phyloP scores from a whole-genome alignment of 2,888 invertebrate genomes.

The Stenoptilia bipunctidactyla region DNA sequence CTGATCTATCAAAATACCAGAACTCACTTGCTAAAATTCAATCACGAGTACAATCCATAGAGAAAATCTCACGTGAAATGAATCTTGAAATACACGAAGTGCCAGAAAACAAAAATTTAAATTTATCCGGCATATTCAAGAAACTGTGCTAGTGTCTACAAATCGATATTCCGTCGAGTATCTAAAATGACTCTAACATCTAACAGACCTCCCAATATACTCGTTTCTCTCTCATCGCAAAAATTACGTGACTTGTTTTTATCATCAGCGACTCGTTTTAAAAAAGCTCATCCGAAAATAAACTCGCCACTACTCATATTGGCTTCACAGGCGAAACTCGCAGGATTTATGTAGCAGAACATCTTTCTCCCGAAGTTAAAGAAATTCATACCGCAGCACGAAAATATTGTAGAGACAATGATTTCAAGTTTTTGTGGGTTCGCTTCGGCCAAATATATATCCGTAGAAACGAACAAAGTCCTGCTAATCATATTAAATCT shows the following conservation, averaged over 20 bases:
- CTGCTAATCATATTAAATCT: constrained; percentile 1
- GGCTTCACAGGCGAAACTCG: neutral
- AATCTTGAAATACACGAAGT: constrained; percentile 2
- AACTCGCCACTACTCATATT: neutral
- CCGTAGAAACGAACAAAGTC: neutral
- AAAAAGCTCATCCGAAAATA: neutral
- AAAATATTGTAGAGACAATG: neutral
- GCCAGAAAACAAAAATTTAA: constrained; percentile 1
- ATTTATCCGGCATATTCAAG: neutral
- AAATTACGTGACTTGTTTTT: constrained; percentile 7
- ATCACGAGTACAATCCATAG: neutral
- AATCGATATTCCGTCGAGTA: neutral
- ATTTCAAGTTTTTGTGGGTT: constrained; percentile 2
- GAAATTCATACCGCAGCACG: neutral
- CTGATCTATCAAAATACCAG: neutral
- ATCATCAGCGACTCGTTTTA: constrained; percentile 1
- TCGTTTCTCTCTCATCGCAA: constrained; percentile 3
- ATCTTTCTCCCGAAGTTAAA: constrained; percentile 1
- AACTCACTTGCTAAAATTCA: neutral
- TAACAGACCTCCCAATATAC: constrained; percentile 1
- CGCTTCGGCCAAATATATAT: constrained; percentile 2
- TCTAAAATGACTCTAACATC: constrained; percentile 1
- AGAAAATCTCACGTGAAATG: constrained; percentile 2
- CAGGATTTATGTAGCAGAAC: constrained; percentile 1
- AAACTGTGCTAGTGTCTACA: neutral